These are phyloP conservation scores for Leptinotarsa defecta DNA, from an alignment of 1,140 invertebrate species.

Conservation along the genomic window DNA sequence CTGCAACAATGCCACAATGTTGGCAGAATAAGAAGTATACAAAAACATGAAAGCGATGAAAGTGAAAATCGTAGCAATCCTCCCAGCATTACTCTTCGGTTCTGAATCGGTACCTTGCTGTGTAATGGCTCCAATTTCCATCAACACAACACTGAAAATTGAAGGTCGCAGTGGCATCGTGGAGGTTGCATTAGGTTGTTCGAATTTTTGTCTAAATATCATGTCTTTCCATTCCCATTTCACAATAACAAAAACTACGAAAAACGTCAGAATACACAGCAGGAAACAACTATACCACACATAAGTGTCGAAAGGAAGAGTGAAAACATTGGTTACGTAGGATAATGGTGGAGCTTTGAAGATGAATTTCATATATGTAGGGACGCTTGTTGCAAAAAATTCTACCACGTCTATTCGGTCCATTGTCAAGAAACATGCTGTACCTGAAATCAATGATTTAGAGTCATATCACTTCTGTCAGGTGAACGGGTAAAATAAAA, in stretches of 20 bases:
- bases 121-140: conserved; percentile 61
- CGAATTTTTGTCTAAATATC: conserved; percentile 24
- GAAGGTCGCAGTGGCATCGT: conserved; percentile 18
- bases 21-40: conserved; percentile 53
- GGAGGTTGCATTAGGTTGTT: not conserved
- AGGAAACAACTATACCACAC: conserved; percentile 44
- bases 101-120: conserved; percentile 63
- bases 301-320: conserved; percentile 61
- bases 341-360: conserved; percentile 67
- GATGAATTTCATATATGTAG: conserved; percentile 63
- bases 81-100: conserved; percentile 56
- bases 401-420: conserved; percentile 62
- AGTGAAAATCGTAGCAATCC: conserved; percentile 46
- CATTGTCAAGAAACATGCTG: conserved; percentile 61
- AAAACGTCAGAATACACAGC: conserved; percentile 19
- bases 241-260: conserved; percentile 40
- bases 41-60: conserved; percentile 51
- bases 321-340: conserved; percentile 66
- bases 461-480: too few species aligned
- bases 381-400: conserved; percentile 63
- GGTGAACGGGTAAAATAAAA: too few species aligned
- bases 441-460: conserved; percentile 51
- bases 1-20: conserved; percentile 58
- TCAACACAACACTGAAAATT: conserved; percentile 55
- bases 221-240: conserved; percentile 44